phyloP scores from a whole-genome alignment of 2,797 vertebrate species.

The Falco biarmicus region DNA sequence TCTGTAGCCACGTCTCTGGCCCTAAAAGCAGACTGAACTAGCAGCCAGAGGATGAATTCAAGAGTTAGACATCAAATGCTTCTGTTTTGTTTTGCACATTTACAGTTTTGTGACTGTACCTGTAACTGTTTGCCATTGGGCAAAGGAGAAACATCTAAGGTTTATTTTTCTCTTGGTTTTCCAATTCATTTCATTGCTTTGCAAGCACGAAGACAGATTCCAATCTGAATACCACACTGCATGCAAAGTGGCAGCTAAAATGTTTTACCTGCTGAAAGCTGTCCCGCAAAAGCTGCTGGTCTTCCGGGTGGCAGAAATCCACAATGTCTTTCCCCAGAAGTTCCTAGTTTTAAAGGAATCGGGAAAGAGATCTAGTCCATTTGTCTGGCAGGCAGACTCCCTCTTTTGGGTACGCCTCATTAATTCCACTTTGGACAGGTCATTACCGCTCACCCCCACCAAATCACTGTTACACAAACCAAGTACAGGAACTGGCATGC shows the following conservation, averaged over 20 bases:
- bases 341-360: conserved; percentile 78
- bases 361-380: background rate
- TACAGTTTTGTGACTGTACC: background rate
- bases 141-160: background rate
- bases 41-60: conserved; percentile 32
- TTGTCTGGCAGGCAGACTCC: background rate
- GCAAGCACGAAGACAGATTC: background rate
- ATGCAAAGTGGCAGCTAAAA: background rate
- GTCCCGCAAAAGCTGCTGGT: conserved; percentile 92
- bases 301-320: conserved; percentile 92
- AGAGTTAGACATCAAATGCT: conserved; percentile 34
- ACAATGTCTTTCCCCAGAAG: conserved; percentile 94
- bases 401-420: background rate
- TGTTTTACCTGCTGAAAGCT: conserved; percentile 92
- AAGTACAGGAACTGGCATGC: background rate
- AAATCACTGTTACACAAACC: background rate
- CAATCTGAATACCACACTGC: background rate
- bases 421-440: background rate
- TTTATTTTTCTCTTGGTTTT: background rate
- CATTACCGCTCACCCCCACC: background rate
- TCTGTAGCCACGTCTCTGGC: conserved; percentile 36
- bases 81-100: background rate
- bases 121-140: background rate
- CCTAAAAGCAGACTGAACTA: conserved; percentile 24
- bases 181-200: background rate